Percentiles rank a stretch among this genome's conserved stretches.
phyloP scores from a whole-genome alignment of 2,797 vertebrate genomes.

The Lacerta viridis region DNA sequence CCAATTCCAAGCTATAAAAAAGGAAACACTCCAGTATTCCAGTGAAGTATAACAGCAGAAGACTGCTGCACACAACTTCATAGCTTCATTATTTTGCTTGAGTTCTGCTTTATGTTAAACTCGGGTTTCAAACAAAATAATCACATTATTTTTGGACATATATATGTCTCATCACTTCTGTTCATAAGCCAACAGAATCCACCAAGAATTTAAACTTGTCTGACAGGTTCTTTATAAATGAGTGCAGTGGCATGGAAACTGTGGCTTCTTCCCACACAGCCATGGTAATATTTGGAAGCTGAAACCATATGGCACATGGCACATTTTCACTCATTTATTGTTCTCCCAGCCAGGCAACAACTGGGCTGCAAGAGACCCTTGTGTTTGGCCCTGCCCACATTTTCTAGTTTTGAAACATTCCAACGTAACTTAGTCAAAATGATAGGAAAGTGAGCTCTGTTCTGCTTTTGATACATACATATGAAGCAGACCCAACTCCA shows the following conservation, averaged over 20 bases:
- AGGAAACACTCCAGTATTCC: constrained; percentile 13
- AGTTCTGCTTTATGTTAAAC: constrained; percentile 53
- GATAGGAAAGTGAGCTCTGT: background rate
- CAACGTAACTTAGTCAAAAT: background rate
- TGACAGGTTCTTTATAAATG: background rate
- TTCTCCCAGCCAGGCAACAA: background rate
- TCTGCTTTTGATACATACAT: background rate
- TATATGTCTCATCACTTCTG: constrained; percentile 49
- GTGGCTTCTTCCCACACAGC: background rate
- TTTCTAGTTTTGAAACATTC: background rate
- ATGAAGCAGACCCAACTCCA: background rate
- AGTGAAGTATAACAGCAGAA: constrained; percentile 27
- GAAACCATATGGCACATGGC: background rate
- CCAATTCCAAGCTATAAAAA: constrained; percentile 15
- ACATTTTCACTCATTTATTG: background rate
- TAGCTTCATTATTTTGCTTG: constrained; percentile 38
- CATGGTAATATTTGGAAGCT: background rate
- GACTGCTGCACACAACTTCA: constrained; percentile 10
- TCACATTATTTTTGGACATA: constrained; percentile 51
- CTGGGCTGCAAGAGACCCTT: background rate
- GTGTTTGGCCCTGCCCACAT: background rate
- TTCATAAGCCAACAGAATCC: constrained; percentile 52
- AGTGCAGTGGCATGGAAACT: background rate
- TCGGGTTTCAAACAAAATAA: constrained; percentile 59
- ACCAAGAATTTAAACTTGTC: constrained; percentile 54